These are phyloP conservation scores for Semnopithecus entellus DNA, from an alignment of 2,113 vertebrate genomes.

Conservation along the genomic window DNA sequence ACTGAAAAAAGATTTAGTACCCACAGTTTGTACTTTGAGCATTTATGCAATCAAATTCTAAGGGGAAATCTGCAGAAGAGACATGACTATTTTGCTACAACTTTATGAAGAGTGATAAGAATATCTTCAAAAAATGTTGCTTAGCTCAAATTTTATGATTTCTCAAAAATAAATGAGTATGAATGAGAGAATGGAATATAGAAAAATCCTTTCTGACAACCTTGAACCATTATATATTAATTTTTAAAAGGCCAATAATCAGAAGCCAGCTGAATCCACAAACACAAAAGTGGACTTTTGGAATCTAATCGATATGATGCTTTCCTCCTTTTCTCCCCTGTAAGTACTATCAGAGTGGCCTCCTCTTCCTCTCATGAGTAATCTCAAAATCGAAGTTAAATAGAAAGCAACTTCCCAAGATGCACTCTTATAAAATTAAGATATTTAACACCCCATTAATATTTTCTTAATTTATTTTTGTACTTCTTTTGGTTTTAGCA, in stretches of 20 bases:
- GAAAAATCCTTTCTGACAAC: background rate
- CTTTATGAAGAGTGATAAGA: background rate
- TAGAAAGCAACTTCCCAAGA: background rate
- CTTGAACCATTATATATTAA: background rate
- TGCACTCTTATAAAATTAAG: background rate
- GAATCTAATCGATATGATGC: background rate
- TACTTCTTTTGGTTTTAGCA: background rate
- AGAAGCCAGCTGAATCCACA: background rate
- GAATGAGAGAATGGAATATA: background rate
- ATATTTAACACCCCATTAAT: background rate
- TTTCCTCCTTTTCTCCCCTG: background rate
- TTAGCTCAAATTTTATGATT: constrained; percentile 3
- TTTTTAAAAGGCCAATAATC: background rate
- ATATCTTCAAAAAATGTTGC: background rate
- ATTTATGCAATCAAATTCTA: background rate
- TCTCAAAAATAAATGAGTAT: constrained; percentile 18
- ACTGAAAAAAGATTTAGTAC: background rate
- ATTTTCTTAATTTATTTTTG: background rate
- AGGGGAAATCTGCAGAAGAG: background rate
- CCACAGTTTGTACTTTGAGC: background rate
- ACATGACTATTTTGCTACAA: background rate
- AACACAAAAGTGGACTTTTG: background rate
- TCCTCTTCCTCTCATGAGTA: background rate
- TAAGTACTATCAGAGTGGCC: background rate
- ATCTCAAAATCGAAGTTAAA: background rate